Base-by-base conservation (phyloP, 2,888 invertebrate species). In the Glyphotaelius pellucidus region DNA sequence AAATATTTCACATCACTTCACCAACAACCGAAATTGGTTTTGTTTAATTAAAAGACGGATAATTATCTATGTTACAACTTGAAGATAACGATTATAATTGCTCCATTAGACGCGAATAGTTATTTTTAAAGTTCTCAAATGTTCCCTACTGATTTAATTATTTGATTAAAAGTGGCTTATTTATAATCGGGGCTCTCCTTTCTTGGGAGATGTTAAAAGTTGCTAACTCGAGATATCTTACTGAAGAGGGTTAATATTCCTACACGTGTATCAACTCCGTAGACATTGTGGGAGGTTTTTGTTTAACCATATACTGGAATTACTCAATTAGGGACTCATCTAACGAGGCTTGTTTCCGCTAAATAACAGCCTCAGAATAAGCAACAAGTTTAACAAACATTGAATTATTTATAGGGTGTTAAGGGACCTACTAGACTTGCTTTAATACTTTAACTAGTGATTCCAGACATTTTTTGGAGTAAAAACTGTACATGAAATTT, bases 61-160 rank as follows among this genome's bases (percentile, higher is more conserved):
- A 25, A 67, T 67, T 67, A 67, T 9, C 25, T 25, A 9, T 67
- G 9, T 67, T 9, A 25, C n/a, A 67, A 25, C 25, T 2, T 67
- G 1, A 19, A 25, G 67, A 67, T 67, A 67, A n/a, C 67, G 11
- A n/a, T 67, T 67, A 25, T 67, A 67, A 67, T n/a, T 67, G 25
- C 67, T 67, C 25, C 9, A 67, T 67, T 67, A 91, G 91, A 93
- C 81, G 42, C 32, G 35, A 32, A 38, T 35, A 38, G 25, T 38
- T 38, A 89, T 32, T 52, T 35, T 31, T 30, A 81, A 81, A 81
- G 81, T 81, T 81, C 35, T 35, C 19, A 42, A 79, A 79, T 11
- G 12, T 80, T 89, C 80, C 38, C 80, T 79, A 15, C 38, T 35
- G 88, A 89, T 89, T 89, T 89, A 80, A 89, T 89, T 89, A 89